Evolutionary conservation across 2,797 vertebrate genomes (phyloP).

Genomic region (Sorex maritimensis): DNA sequence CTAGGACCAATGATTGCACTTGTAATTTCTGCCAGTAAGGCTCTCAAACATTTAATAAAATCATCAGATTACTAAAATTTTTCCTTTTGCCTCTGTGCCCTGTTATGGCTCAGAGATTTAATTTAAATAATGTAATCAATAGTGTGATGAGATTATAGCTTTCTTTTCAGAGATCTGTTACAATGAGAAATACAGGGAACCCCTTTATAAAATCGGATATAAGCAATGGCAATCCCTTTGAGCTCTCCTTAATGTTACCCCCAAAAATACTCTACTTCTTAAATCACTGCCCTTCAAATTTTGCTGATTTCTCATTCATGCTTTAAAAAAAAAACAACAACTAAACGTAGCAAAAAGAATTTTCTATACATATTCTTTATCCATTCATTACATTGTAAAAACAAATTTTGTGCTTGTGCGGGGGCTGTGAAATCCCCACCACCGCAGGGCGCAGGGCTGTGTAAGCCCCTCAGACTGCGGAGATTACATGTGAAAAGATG

Average conservation of each 20-base stretch:
- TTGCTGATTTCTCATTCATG: not conserved
- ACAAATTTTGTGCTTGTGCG: too few relatives aligned
- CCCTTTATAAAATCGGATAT: constrained; percentile 51
- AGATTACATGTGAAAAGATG: too few relatives aligned
- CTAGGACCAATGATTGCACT: constrained; percentile 76
- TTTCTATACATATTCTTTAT: not conserved
- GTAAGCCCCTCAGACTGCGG: too few relatives aligned
- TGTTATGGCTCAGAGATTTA: constrained; percentile 71
- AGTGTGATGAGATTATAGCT: constrained; percentile 68
- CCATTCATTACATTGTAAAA: constrained; percentile 8
- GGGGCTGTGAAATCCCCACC: too few relatives aligned
- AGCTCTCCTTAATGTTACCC: not conserved
- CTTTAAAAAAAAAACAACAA: not conserved
- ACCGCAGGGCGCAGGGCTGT: too few relatives aligned
- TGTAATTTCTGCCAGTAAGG: constrained; percentile 82
- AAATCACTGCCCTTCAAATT: not conserved
- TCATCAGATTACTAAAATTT: constrained; percentile 75
- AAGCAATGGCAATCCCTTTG: not conserved
- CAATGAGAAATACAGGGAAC: constrained; percentile 25
- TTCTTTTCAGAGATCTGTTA: constrained; percentile 65
- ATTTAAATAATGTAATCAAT: constrained; percentile 82
- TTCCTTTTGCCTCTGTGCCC: constrained; percentile 67
- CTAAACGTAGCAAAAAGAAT: not conserved
- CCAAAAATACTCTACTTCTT: not conserved
- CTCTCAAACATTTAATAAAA: constrained; percentile 81